A percentile compares a stretch with the other conserved stretches of the same genome.
Conservation (phyloP, 2,888 invertebrate species). For the Leptinotarsa haldemani region DNA sequence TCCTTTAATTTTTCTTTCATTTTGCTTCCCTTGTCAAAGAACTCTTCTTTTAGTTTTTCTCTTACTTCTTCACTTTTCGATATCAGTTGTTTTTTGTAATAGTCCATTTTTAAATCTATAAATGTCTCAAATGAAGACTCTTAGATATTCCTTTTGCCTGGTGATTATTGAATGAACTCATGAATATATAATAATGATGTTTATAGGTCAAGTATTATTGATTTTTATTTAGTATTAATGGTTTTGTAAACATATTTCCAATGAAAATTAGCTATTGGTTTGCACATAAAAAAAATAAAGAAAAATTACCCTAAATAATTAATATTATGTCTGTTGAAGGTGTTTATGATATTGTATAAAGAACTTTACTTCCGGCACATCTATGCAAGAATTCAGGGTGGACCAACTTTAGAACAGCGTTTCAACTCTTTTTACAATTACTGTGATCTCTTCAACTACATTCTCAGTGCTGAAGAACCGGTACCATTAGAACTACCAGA, state of each 20-base stretch:
- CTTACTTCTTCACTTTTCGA: slow-evolving; percentile 53
- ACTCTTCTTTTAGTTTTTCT: slow-evolving; percentile 50
- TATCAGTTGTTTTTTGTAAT: slow-evolving; percentile 57
- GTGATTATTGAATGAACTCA: not conserved
- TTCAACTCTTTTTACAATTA: slow-evolving; percentile 98
- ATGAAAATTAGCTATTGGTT: not conserved
- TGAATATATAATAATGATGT: slow-evolving; percentile 13
- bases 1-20: slow-evolving; percentile 53
- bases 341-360: slow-evolving; percentile 95
- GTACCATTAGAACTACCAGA: slow-evolving; percentile 93
- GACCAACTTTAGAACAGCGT: slow-evolving; percentile 91
- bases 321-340: slow-evolving; percentile 66
- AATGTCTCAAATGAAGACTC: not conserved
- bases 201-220: slow-evolving; percentile 22
- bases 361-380: slow-evolving; percentile 98
- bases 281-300: too few species aligned
- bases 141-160: not conserved
- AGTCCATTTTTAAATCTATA: slow-evolving; percentile 51
- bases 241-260: not conserved
- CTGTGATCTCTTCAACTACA: slow-evolving; percentile 96
- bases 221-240: not conserved
- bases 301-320: too few species aligned
- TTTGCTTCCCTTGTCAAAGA: slow-evolving; percentile 52
- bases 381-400: slow-evolving; percentile 91
- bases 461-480: slow-evolving; percentile 89